Percentiles rank a stretch among this genome's conserved stretches.
These are phyloP conservation scores for Nesometra sesokonis DNA, from an alignment of 35 echinoderm and acorn worm genomes.

Conservation along the genomic window DNA sequence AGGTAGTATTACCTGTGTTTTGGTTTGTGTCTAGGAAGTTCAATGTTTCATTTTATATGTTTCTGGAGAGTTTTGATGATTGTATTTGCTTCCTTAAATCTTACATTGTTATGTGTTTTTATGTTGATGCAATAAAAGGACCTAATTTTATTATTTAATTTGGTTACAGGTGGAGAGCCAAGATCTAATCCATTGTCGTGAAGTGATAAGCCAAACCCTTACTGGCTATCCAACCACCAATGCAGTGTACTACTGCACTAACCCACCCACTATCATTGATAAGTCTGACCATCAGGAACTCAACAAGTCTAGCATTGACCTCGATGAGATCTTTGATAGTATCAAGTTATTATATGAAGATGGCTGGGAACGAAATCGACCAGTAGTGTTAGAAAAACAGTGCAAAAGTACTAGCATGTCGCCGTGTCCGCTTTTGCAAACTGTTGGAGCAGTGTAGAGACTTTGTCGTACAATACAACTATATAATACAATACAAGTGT, in stretches of 20 bases:
- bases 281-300: slow-evolving; percentile 15
- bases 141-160: neutral
- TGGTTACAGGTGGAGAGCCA: slow-evolving; percentile 67
- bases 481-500: too few relatives aligned
- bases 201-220: slow-evolving; percentile 54
- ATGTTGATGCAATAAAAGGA: neutral
- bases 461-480: neutral
- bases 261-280: slow-evolving; percentile 4
- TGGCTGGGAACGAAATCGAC: neutral
- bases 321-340: slow-evolving; percentile 66
- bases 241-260: slow-evolving; percentile 23
- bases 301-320: slow-evolving; percentile 34
- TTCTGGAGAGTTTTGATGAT: too few relatives aligned
- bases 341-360: slow-evolving; percentile 92
- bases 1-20: too few relatives aligned
- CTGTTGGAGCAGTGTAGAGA: neutral
- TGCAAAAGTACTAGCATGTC: neutral
- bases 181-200: slow-evolving; percentile 81
- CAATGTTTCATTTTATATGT: too few relatives aligned
- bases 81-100: neutral
- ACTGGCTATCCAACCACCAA: slow-evolving; percentile 47
- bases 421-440: neutral
- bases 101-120: neutral
- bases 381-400: neutral
- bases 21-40: too few relatives aligned